Base-by-base conservation (phyloP, 2,113 vertebrate genomes). In the Grallaria varia region DNA sequence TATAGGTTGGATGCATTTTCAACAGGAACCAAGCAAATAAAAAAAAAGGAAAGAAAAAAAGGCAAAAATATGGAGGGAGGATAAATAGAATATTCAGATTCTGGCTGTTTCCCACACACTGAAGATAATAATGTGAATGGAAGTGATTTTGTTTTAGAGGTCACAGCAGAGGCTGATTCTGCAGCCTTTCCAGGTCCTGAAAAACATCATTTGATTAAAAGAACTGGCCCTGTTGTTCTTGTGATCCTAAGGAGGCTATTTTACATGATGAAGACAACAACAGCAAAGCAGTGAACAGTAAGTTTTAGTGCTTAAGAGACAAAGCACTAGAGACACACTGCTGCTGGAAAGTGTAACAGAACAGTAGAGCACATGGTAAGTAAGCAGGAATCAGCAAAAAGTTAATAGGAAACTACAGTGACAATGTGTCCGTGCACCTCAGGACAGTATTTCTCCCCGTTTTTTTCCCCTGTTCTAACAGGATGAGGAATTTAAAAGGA, bases 101-200 rank as follows among this genome's bases (percentile, higher is more conserved):
- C 81, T 7, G 97, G 91, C 94, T 95, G 90, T 97, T 99, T 99
- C 98, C 98, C 99, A 99, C 98, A 98, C 97, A 68, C 95, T 73
- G 24, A 96, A 98, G 96, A 92, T 97, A 97, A 96, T 96, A 97
- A 94, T 80, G 80, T 97, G 97, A 98, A 98, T 98, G 97, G 97
- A 98, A 97, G 85, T 94, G 96, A 97, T 95, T 98, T 91, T 96
- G 87, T 96, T 94, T 96, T 79, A 93, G 93, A 95, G 97, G 97
- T 92, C 93, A 85, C 76, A 84, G 89, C 76, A 96, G 97, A 97
- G 97, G 96, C 91, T 84, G 94, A 95, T 96, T 96, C 85, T 72
- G 96, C 96, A 96, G 95, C 96, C 95, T 87, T 95, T 97, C 96
- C 96, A 94, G 73, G 69, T 74, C 77, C 90, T 87, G 95, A 93